Evolutionary conservation across 2,113 vertebrate genomes (phyloP).

Genomic region (Cisticola juncidis): DNA sequence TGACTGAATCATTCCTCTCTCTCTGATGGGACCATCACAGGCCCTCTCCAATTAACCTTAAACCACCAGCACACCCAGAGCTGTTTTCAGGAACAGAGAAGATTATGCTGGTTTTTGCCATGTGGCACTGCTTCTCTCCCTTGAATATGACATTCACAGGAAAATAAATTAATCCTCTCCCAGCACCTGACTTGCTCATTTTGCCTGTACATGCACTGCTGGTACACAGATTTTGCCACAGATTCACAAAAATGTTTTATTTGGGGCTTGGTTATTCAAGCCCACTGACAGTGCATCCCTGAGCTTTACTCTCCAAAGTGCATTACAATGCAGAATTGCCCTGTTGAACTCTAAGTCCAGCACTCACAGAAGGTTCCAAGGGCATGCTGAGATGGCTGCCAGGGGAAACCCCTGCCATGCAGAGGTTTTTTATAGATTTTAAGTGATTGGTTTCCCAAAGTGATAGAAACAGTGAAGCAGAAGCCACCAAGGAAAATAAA

Average conservation of each 20-base stretch:
- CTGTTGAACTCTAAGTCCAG: neutral
- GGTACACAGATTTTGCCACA: neutral
- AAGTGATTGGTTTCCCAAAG: neutral
- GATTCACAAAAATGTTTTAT: neutral
- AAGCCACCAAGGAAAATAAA: neutral
- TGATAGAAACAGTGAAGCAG: neutral
- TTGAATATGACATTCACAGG: neutral
- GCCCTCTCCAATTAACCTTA: slow-evolving; percentile 11
- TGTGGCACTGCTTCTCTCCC: neutral
- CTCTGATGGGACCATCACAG: neutral
- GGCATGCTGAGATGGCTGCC: neutral
- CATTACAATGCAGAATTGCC: neutral
- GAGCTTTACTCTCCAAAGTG: neutral
- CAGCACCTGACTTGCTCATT: neutral
- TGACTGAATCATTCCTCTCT: neutral
- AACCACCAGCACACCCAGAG: neutral
- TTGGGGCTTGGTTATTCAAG: neutral
- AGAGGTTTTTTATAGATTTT: neutral
- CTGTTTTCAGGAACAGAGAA: neutral
- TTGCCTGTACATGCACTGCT: neutral
- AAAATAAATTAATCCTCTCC: neutral
- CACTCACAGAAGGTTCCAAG: neutral
- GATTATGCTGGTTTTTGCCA: neutral
- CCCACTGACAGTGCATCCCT: neutral
- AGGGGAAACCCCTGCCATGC: neutral